Evolutionary conservation across 2,797 vertebrate species (phyloP).

Genomic region (Thamnophis elegans): DNA sequence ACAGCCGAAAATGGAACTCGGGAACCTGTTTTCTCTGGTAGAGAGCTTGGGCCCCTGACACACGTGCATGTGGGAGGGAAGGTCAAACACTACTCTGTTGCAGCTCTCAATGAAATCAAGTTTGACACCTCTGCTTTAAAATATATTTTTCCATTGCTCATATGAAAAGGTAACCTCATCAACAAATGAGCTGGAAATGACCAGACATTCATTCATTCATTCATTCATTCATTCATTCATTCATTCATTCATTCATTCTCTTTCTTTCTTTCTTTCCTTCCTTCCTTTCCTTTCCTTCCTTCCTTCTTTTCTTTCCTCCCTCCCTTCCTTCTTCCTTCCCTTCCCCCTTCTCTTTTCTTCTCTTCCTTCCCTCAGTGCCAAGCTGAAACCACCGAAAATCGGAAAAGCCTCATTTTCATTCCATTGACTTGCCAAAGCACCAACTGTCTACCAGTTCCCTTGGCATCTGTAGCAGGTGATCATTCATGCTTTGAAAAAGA

Average conservation of each 20-base stretch:
- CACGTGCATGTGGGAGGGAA: too few relatives aligned
- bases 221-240: too few relatives aligned
- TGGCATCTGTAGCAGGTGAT: background rate
- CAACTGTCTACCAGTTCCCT: background rate
- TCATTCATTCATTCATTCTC: too few relatives aligned
- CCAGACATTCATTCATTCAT: background rate
- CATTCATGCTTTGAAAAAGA: background rate
- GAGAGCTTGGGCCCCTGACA: too few relatives aligned
- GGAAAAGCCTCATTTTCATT: background rate
- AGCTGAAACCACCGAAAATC: background rate
- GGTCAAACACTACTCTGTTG: too few relatives aligned
- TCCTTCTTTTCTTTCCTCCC: too few relatives aligned
- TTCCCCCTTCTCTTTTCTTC: background rate
- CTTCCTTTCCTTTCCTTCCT: fast-evolving
- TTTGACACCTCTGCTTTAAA: background rate
- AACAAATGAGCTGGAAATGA: background rate
- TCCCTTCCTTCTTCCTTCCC: fast-evolving
- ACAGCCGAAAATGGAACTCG: too few relatives aligned
- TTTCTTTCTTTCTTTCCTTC: too few relatives aligned
- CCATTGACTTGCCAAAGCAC: background rate
- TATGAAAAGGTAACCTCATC: background rate
- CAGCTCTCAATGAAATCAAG: too few relatives aligned
- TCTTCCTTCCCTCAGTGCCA: background rate
- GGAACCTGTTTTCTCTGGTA: too few relatives aligned
- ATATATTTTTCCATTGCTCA: background rate